Conservation (phyloP, 2,888 invertebrate species). For the Drosophila kambysellisi region DNA sequence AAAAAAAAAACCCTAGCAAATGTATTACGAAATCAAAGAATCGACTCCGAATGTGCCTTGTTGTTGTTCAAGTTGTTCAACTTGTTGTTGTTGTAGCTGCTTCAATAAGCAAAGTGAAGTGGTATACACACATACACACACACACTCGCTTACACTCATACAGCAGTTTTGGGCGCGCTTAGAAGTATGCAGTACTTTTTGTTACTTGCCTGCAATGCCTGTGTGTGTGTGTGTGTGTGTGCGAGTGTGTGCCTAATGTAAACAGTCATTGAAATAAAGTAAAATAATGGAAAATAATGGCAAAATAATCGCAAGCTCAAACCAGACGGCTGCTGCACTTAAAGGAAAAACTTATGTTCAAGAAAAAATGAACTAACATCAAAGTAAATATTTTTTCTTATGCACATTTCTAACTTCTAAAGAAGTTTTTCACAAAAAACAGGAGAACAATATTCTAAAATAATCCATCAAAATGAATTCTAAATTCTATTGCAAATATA, state of each 20-base stretch:
- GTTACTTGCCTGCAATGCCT: conserved; percentile 24
- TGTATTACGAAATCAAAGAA: conserved; percentile 63
- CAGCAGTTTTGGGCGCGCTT: conserved; percentile 42
- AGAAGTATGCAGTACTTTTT: conserved; percentile 56
- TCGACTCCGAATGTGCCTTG: conserved; percentile 28
- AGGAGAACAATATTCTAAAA: background rate
- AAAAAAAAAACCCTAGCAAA: conserved; percentile 24
- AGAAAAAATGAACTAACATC: background rate
- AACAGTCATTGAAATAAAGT: conserved; percentile 82
- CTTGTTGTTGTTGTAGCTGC: conserved; percentile 23
- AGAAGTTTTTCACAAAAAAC: no score
- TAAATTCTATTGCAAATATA: background rate
- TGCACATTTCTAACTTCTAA: no score
- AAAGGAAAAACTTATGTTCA: background rate
- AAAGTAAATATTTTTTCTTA: background rate
- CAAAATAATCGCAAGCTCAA: conserved; percentile 76
- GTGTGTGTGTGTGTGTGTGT: background rate
- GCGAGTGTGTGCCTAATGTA: conserved; percentile 63
- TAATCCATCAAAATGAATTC: background rate
- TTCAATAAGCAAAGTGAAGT: conserved; percentile 70
- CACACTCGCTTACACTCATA: conserved; percentile 7
- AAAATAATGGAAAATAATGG: conserved; percentile 81
- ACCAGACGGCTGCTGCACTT: conserved; percentile 31
- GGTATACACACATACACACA: conserved; percentile 23
- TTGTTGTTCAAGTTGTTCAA: conserved; percentile 2